Evolutionary conservation across 2,113 vertebrate genomes (phyloP).

Genomic region (Charina bottae): DNA sequence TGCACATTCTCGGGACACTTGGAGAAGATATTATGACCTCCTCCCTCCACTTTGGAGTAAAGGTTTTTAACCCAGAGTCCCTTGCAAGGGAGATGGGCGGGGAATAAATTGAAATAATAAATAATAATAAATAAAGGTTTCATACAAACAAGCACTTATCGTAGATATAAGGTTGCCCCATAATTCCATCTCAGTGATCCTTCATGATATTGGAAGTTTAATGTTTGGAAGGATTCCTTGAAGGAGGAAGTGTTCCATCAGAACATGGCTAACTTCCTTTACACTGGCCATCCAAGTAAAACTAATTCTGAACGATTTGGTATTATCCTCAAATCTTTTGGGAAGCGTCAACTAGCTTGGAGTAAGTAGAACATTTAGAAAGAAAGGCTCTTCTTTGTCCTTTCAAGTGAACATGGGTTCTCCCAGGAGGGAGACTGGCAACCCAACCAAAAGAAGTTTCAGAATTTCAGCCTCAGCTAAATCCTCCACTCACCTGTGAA

Average conservation of each 20-base stretch:
- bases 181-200: background rate
- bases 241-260: background rate
- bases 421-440: background rate
- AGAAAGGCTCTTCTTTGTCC: no score
- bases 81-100: no score
- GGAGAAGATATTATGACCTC: no score
- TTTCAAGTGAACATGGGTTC: no score
- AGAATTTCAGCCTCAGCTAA: background rate
- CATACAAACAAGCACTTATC: background rate
- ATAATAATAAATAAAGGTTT: background rate
- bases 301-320: background rate
- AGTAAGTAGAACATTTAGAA: no score
- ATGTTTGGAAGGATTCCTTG: background rate
- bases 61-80: no score
- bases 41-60: background rate
- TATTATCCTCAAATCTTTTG: background rate
- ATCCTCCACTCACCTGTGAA: constrained; percentile 5
- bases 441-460: background rate
- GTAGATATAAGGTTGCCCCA: background rate
- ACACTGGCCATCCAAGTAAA: no score
- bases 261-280: background rate
- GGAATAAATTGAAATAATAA: no score
- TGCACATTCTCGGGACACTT: no score
- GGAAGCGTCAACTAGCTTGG: background rate
- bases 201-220: background rate